Conservation (phyloP, 1,140 invertebrate genomes). For the Lanistes nyassanus region DNA sequence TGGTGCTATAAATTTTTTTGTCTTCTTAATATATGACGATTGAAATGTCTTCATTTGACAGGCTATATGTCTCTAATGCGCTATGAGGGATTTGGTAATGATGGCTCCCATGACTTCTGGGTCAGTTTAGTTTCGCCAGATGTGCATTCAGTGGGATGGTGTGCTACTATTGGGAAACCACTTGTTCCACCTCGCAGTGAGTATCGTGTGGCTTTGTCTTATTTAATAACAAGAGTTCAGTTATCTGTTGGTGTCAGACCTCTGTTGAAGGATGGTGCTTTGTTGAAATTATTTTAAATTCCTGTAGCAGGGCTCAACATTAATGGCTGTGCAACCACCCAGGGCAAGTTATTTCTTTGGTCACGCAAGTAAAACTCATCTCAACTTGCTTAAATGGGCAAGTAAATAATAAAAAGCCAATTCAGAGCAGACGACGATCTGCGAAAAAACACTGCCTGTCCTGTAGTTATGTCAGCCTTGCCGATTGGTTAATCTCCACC, state of each 20-base stretch:
- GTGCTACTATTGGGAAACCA: constrained; percentile 92
- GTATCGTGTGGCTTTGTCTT: background rate
- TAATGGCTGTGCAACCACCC: too few relatives aligned
- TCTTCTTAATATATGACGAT: background rate
- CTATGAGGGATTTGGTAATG: constrained; percentile 93
- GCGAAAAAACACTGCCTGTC: too few relatives aligned
- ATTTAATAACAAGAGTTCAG: background rate
- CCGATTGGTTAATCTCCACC: too few relatives aligned
- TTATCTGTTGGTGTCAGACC: background rate
- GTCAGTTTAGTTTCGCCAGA: constrained; percentile 91
- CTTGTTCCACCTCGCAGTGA: constrained; percentile 89
- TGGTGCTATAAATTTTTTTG: background rate
- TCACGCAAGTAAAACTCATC: too few relatives aligned
- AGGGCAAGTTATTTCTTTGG: too few relatives aligned
- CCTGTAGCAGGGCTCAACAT: too few relatives aligned
- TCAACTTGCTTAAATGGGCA: too few relatives aligned
- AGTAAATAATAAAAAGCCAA: too few relatives aligned
- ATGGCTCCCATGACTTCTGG: constrained; percentile 93
- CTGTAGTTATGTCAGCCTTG: too few relatives aligned
- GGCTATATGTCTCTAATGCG: constrained; percentile 92
- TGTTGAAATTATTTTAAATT: too few relatives aligned
- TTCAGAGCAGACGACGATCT: too few relatives aligned
- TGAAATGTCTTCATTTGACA: constrained; percentile 37
- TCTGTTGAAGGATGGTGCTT: too few relatives aligned
- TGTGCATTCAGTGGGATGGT: constrained; percentile 96